Conservation (phyloP, 2,797 vertebrate genomes). For the Ctenopoma multispine region DNA sequence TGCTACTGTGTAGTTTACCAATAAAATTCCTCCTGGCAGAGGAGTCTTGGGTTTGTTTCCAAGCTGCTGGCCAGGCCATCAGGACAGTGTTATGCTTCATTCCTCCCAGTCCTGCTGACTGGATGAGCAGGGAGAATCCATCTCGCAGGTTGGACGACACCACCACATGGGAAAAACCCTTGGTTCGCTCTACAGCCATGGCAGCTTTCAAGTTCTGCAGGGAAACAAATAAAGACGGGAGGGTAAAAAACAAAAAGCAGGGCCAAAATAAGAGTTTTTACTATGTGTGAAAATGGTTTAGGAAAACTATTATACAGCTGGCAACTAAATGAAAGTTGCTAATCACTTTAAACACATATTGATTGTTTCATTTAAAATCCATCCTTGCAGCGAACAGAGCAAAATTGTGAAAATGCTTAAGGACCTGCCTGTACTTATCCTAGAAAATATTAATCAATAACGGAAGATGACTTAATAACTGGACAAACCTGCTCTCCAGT, state of each 20-base stretch:
- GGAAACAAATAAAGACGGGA: not conserved
- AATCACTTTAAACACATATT: too few relatives aligned
- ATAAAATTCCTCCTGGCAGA: constrained; percentile 93
- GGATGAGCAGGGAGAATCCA: constrained; percentile 94
- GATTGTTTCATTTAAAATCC: too few relatives aligned
- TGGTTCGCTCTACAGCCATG: constrained; percentile 90
- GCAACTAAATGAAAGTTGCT: too few relatives aligned
- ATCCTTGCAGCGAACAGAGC: too few relatives aligned
- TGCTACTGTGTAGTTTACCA: constrained; percentile 77
- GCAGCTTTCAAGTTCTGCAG: constrained; percentile 89
- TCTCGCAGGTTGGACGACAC: constrained; percentile 92
- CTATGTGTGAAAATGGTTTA: too few relatives aligned
- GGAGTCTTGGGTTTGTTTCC: constrained; percentile 86
- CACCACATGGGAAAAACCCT: constrained; percentile 96
- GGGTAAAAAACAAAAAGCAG: not conserved
- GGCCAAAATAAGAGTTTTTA: too few relatives aligned
- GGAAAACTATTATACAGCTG: too few relatives aligned
- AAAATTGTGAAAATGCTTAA: not conserved
- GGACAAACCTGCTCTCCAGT: constrained; percentile 87
- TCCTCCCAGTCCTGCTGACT: constrained; percentile 94
- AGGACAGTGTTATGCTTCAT: constrained; percentile 98
- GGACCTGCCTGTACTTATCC: not conserved
- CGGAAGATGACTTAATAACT: not conserved
- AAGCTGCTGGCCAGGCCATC: constrained; percentile 91
- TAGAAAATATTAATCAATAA: not conserved